Evolutionary conservation across 2,888 invertebrate species (phyloP).

Genomic region (Phanerotoma sp.): DNA sequence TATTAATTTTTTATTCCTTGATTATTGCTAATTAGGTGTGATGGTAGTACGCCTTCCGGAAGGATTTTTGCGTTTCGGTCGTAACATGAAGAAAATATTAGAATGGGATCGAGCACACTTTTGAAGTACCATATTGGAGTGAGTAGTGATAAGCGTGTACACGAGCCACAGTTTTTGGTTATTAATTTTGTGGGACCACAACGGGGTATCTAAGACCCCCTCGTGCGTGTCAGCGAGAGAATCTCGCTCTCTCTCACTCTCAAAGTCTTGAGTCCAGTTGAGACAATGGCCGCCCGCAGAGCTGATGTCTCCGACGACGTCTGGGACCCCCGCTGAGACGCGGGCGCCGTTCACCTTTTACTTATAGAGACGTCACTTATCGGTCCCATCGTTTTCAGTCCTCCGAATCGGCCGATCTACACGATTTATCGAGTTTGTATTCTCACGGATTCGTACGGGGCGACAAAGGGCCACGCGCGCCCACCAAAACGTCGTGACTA

Average conservation of each 20-base stretch:
- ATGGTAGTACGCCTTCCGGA: too few species aligned
- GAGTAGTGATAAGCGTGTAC: not conserved
- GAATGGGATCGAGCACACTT: not conserved
- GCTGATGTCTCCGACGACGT: conserved; percentile 55
- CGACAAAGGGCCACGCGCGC: conserved; percentile 21
- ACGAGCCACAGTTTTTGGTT: conserved; percentile 10
- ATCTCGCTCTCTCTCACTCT: conserved; percentile 13
- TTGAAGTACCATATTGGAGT: not conserved
- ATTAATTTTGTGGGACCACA: conserved; percentile 19
- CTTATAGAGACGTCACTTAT: conserved; percentile 54
- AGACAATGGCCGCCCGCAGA: conserved; percentile 56
- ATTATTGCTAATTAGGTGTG: too few species aligned
- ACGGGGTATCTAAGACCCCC: conserved; percentile 15
- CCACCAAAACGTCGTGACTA: conserved; percentile 4
- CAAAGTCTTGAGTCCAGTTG: conserved; percentile 38
- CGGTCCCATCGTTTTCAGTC: conserved; percentile 43
- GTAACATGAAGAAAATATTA: not conserved
- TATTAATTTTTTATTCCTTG: too few species aligned
- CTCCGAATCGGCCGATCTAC: conserved; percentile 35
- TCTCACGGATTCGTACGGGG: conserved; percentile 35
- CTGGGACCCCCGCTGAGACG: conserved; percentile 52
- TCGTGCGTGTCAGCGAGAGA: conserved; percentile 12
- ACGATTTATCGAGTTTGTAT: conserved; percentile 30
- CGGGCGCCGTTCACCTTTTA: conserved; percentile 46
- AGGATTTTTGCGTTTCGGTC: too few species aligned